Evolutionary conservation across 2,888 invertebrate species (phyloP), one percentile per base, ranked within the genome.

Genomic region (Mesoligia furuncula): DNA sequence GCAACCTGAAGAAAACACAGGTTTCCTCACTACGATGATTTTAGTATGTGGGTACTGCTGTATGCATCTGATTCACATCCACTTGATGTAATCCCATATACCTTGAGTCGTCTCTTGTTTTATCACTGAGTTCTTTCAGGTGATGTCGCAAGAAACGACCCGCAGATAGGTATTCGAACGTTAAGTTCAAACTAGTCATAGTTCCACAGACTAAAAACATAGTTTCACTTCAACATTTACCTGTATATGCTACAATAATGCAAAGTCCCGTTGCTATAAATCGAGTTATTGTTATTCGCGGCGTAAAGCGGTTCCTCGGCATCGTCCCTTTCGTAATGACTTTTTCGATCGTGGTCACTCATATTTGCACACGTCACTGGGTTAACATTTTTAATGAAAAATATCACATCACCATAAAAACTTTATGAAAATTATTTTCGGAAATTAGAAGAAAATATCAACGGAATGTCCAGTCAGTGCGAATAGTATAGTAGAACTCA

Each of bases 161-260:
- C 36, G 5, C 24, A 39, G 13, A 51, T 4, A 68, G 17, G 9
- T 3, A 61, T 31, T 42, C 20, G 27, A 42, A 75, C 71, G 59
- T 61, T 69, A 59, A 0, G 8, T 66, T 66, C 24, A 70, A 73
- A 84, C 13, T 0, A 59, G 11, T 27, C 13, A 54, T 24, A 68
- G 36, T 31, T 57, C 31, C 15, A 68, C n/a, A 61, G 27, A 62
- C 20, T 59, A 39, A 62, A 81, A 71, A 61, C 31, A 24, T 57
- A 0, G 2, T 71, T 45, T 48, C 24, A 72, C 42, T 45, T 42
- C 54, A 70, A 54, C 39, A 75, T 69, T 85, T 93, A 97, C 97
- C 97, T 97, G 95, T 97, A 97, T 90, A 97, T 96, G 84, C 97
- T 97, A 93, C 97, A 97, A 94, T 97, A 97, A 93, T 97, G 96